Evolutionary conservation across 2,888 invertebrate species (phyloP).

Genomic region (Drosophila emarginata): DNA sequence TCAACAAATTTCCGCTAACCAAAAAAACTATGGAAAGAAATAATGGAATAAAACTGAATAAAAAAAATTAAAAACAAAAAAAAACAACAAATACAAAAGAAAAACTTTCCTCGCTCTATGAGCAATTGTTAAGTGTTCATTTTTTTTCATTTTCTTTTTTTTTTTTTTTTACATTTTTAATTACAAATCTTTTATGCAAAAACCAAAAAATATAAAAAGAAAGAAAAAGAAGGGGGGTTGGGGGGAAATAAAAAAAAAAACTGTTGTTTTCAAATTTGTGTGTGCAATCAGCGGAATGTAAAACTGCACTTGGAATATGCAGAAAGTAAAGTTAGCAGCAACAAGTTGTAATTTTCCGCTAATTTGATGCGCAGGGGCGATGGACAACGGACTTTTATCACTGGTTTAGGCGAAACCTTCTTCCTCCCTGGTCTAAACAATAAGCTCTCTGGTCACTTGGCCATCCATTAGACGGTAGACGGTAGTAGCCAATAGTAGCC

Average conservation of each 20-base stretch:
- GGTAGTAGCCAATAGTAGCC: slow-evolving; percentile 12
- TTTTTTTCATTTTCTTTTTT: no score
- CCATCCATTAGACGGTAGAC: slow-evolving; percentile 21
- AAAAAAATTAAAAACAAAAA: slow-evolving; percentile 7
- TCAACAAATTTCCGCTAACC: slow-evolving; percentile 30
- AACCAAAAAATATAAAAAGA: not conserved
- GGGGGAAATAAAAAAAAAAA: no score
- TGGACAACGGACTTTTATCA: slow-evolving; percentile 25
- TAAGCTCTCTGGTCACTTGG: slow-evolving; percentile 26
- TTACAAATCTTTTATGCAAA: slow-evolving; percentile 40
- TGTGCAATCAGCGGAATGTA: slow-evolving; percentile 47
- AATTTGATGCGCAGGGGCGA: slow-evolving; percentile 64
- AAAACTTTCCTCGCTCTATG: slow-evolving; percentile 43
- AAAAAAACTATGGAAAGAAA: not conserved
- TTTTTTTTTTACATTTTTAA: slow-evolving; percentile 26
- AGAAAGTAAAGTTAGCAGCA: slow-evolving; percentile 39
- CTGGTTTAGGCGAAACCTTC: slow-evolving; percentile 9
- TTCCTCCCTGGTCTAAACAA: not conserved
- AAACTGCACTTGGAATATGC: slow-evolving; percentile 42
- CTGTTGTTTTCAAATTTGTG: slow-evolving; percentile 44
- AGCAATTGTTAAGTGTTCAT: slow-evolving; percentile 37
- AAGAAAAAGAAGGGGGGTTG: slow-evolving; percentile 18
- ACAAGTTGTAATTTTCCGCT: slow-evolving; percentile 69
- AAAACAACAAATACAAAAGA: not conserved
- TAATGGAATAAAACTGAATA: not conserved